Conservation (phyloP, 1,140 invertebrate species). For the Mylabris phalerata region DNA sequence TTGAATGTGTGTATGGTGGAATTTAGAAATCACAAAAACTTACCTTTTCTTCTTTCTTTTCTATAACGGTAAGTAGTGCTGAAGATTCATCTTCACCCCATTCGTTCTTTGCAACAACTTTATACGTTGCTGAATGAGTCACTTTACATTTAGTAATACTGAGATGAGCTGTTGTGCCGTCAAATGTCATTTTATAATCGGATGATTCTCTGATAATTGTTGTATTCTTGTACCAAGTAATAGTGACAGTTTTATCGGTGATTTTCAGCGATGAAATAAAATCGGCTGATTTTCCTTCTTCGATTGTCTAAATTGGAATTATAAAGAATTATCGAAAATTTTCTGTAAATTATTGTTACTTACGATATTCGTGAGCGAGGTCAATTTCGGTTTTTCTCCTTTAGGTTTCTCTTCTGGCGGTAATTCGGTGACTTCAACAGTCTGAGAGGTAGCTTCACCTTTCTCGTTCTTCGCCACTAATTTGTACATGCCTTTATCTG, state of each 20-base stretch:
- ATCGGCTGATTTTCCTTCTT: conserved; percentile 72
- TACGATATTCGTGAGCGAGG: conserved; percentile 66
- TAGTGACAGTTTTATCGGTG: conserved; percentile 66
- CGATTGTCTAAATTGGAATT: conserved; percentile 49
- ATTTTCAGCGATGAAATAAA: conserved; percentile 65
- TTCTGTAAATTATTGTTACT: conserved; percentile 35
- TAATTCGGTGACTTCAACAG: conserved; percentile 78
- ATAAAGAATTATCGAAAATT: not conserved
- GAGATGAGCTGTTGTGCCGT: conserved; percentile 71
- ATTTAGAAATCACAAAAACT: not conserved
- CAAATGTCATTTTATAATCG: conserved; percentile 65
- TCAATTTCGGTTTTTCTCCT: conserved; percentile 64
- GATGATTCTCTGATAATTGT: conserved; percentile 63
- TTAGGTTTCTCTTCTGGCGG: conserved; percentile 60
- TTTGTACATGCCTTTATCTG: conserved; percentile 84
- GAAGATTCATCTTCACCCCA: conserved; percentile 74
- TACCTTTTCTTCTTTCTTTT: conserved; percentile 38
- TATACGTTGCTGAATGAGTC: conserved; percentile 69
- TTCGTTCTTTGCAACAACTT: conserved; percentile 74
- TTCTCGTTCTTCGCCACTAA: conserved; percentile 88
- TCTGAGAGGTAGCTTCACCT: conserved; percentile 84
- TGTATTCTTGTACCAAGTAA: conserved; percentile 82
- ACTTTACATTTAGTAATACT: conserved; percentile 62
- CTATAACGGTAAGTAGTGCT: conserved; percentile 65
- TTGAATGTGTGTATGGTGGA: not conserved